Evolutionary conservation across 2,888 invertebrate genomes (phyloP).

Genomic region (Diarsia mendica): DNA sequence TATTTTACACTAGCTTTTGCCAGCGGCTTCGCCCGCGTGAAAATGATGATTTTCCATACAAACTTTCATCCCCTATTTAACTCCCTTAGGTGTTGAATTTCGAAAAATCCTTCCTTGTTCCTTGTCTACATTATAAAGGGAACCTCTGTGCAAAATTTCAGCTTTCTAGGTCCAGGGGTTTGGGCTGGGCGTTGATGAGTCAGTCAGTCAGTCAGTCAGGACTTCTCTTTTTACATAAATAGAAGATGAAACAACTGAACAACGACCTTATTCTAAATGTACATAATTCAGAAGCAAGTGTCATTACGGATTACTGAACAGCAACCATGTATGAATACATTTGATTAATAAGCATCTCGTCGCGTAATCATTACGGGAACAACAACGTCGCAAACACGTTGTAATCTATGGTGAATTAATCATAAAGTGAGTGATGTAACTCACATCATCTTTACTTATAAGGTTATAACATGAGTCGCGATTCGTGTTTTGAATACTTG

Average conservation of each 20-base stretch:
- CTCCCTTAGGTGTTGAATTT: too few species aligned
- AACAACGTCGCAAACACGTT: conserved; percentile 28
- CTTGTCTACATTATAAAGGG: too few species aligned
- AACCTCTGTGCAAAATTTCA: too few species aligned
- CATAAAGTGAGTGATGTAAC: conserved; percentile 37
- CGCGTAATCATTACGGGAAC: conserved; percentile 28
- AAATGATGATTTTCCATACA: too few species aligned
- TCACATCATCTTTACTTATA: conserved; percentile 20
- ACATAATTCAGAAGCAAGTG: background rate
- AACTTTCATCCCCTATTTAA: too few species aligned
- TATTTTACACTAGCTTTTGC: too few species aligned
- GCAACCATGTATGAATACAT: conserved; percentile 31
- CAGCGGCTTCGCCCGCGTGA: too few species aligned
- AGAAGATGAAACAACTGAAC: background rate
- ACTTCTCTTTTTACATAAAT: too few species aligned
- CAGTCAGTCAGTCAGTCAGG: too few species aligned
- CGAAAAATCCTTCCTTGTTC: too few species aligned
- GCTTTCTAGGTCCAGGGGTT: too few species aligned
- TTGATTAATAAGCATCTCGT: conserved; percentile 34
- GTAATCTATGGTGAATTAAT: conserved; percentile 52
- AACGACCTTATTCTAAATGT: background rate
- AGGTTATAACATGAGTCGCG: background rate
- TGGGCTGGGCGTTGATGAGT: too few species aligned
- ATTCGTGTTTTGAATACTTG: conserved; percentile 8
- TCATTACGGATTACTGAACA: background rate